Evolutionary conservation across 2,113 vertebrate species (phyloP).

Genomic region (Eira barbara): DNA sequence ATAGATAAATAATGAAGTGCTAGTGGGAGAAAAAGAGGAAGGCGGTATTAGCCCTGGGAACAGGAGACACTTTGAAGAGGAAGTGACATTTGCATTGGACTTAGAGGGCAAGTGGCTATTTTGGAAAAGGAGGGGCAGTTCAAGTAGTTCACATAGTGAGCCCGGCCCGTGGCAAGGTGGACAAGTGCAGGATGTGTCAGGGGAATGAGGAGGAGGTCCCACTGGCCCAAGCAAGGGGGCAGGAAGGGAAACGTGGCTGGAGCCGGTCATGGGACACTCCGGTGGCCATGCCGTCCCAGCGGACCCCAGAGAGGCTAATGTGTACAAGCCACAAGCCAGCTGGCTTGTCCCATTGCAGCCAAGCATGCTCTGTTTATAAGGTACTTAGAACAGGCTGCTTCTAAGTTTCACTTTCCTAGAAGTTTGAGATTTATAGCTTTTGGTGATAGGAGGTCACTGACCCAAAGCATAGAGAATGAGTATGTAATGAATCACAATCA

Average conservation of each 20-base stretch:
- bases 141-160: rapidly evolving
- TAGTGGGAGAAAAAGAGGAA: neutral
- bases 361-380: too few relatives aligned
- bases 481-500: neutral
- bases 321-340: neutral
- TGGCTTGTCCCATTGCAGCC: neutral
- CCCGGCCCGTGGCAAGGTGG: neutral
- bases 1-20: neutral
- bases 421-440: neutral
- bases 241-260: neutral
- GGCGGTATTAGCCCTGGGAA: neutral
- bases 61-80: neutral
- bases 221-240: neutral
- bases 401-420: constrained; percentile 13
- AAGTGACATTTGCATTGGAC: neutral
- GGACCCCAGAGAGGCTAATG: neutral
- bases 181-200: rapidly evolving
- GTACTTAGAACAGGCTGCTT: neutral
- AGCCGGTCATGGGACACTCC: rapidly evolving
- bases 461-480: neutral
- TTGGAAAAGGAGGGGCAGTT: neutral
- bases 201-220: rapidly evolving
- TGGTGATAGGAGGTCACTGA: neutral
- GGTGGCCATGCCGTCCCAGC: rapidly evolving
- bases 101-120: neutral